Conservation (phyloP, 2,113 vertebrate genomes). For the Lathamus discolor region DNA sequence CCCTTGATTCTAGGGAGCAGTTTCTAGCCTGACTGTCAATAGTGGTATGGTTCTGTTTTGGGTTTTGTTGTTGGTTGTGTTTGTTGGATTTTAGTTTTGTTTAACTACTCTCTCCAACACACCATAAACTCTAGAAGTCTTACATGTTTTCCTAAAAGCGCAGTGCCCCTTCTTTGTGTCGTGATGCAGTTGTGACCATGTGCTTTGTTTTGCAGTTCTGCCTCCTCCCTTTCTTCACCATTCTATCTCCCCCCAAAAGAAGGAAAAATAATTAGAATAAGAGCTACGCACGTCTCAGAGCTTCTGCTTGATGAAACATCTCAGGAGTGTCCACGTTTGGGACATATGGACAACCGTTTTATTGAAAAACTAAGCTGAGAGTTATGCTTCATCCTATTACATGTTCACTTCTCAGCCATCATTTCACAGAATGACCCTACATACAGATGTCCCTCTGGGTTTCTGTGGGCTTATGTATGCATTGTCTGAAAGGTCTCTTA, state of each 20-base stretch:
- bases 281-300: not conserved
- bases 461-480: not conserved
- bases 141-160: not conserved
- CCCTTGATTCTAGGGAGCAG: not conserved
- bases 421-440: not conserved
- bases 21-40: not conserved
- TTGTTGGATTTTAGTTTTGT: not conserved
- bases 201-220: not conserved
- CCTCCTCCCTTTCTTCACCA: not conserved
- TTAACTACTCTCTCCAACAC: not conserved
- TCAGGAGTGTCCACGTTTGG: not conserved
- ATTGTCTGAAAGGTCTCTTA: not conserved
- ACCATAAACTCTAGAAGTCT: not conserved
- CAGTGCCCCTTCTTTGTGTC: not conserved
- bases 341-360: not conserved
- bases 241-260: not conserved
- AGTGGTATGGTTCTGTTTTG: not conserved
- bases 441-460: not conserved
- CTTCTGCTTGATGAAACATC: not conserved
- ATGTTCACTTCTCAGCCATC: not conserved
- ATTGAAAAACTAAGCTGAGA: not conserved
- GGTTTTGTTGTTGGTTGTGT: not conserved
- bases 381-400: not conserved
- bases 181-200: not conserved
- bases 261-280: not conserved